phyloP scores from a whole-genome alignment of 2,888 invertebrate species.

The Augiades crinisus region DNA sequence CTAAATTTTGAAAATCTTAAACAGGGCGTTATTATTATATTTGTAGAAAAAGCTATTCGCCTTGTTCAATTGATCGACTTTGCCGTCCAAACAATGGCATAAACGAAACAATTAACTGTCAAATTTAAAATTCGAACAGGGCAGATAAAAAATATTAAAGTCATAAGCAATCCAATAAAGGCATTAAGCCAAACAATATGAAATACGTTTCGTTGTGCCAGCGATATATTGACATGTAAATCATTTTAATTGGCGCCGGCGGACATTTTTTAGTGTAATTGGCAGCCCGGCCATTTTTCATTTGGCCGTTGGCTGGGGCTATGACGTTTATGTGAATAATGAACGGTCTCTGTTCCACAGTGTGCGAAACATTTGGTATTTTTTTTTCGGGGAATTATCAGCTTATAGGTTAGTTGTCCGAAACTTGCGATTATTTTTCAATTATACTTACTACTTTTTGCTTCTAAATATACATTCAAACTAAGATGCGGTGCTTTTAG shows the following conservation, averaged over 20 bases:
- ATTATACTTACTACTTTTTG: no score
- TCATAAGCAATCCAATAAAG: constrained; percentile 26
- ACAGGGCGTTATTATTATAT: no score
- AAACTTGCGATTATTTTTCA: no score
- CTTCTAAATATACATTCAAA: no score
- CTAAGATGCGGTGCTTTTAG: no score
- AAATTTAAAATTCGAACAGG: constrained; percentile 9
- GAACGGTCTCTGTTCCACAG: constrained; percentile 3
- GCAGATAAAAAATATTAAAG: constrained; percentile 22
- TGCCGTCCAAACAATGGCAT: background rate
- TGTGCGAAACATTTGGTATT: background rate
- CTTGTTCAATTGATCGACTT: no score
- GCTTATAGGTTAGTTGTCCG: background rate
- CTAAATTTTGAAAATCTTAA: no score
- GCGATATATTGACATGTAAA: constrained; percentile 78
- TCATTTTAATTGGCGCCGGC: constrained; percentile 77
- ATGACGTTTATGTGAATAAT: constrained; percentile 24
- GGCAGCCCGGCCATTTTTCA: constrained; percentile 72
- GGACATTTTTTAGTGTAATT: constrained; percentile 77
- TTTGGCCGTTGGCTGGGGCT: constrained; percentile 34
- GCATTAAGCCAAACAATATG: constrained; percentile 24
- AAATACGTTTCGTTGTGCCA: constrained; percentile 22
- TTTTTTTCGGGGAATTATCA: background rate
- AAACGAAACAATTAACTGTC: constrained; percentile 3
- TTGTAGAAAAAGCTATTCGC: no score